These are phyloP conservation scores for Encarsia formosa DNA, from an alignment of 2,888 invertebrate genomes.

Conservation along the genomic window DNA sequence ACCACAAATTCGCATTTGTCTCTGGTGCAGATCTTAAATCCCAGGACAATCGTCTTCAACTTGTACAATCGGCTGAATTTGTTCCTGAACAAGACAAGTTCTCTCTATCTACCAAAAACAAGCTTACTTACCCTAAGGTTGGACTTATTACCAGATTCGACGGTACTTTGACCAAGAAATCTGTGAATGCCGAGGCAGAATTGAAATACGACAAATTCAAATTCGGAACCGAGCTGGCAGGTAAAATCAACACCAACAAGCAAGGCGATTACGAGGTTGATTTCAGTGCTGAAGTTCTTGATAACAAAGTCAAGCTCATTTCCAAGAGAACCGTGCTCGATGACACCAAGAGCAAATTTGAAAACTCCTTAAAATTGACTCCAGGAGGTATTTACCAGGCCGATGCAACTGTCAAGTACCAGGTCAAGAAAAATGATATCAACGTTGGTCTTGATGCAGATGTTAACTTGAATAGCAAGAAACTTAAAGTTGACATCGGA, in stretches of 20 bases:
- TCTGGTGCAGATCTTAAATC: slow-evolving; percentile 63
- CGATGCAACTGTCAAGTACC: slow-evolving; percentile 59
- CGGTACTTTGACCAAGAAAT: slow-evolving; percentile 58
- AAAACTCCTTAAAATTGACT: slow-evolving; percentile 58
- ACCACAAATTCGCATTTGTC: slow-evolving; percentile 57
- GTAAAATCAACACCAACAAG: slow-evolving; percentile 48
- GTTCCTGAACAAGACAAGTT: slow-evolving; percentile 47
- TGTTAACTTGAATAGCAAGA: slow-evolving; percentile 60
- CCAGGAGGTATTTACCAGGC: slow-evolving; percentile 62
- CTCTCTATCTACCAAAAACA: slow-evolving; percentile 55
- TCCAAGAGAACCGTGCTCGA: slow-evolving; percentile 58
- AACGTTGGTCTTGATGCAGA: slow-evolving; percentile 54
- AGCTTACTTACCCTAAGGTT: slow-evolving; percentile 40
- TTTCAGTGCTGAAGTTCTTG: slow-evolving; percentile 54
- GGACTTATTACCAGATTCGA: slow-evolving; percentile 51
- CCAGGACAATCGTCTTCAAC: slow-evolving; percentile 55
- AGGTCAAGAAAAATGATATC: slow-evolving; percentile 55
- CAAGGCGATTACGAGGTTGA: slow-evolving; percentile 58
- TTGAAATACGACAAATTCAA: slow-evolving; percentile 60
- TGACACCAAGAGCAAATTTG: slow-evolving; percentile 60
- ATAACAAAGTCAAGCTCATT: slow-evolving; percentile 55
- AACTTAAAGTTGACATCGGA: slow-evolving; percentile 54
- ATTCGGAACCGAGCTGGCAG: slow-evolving; percentile 53
- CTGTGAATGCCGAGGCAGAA: slow-evolving; percentile 57
- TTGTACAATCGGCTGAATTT: slow-evolving; percentile 38